Evolutionary conservation across 2,888 invertebrate genomes (phyloP), one percentile per base, ranked within the genome.

Genomic region (Galeruca laticollis): DNA sequence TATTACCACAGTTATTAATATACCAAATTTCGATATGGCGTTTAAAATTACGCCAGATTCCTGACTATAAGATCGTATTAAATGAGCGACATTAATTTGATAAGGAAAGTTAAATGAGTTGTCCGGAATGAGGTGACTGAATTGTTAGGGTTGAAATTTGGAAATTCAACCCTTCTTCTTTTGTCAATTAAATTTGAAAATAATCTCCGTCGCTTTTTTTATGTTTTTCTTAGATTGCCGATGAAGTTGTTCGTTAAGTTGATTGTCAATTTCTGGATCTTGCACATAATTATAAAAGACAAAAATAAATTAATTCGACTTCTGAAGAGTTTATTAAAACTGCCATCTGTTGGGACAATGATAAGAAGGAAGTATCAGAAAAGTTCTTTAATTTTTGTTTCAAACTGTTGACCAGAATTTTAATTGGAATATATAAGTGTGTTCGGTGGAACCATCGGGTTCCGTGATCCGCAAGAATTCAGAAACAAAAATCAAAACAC

Each of bases 41-140:
- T 11, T 5, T n/a, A 2, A 26, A 52, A 13, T 52, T 2, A 11
- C 10, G 13, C 13, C 13, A 26, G 26, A 52, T 4, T 37, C 15
- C 15, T 35, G n/a, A 51, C 66, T 66, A 66, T 47, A 20, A 33
- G 26, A 13, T 21, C 18, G 43, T 18, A n/a, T 6, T 60, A 35
- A 59, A 35, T 57, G 59, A 66, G 59, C 37, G 66, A 66, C 66
- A 49, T 66, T 66, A 59, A 66, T 66, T 66, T 66, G 66, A 66
- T 60, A 51, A 66, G 66, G 66, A 59, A 60, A 66, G 66, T 66
- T 66, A 60, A 66, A 66, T 66, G 66, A 66, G 66, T 49, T 66
- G 66, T 66, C 59, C 59, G 59, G 66, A 66, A 66, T 66, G 31
- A 66, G 66, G 59, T 66, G 66, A 59, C 66, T 59, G 37, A 51